Evolutionary conservation across 2,797 vertebrate genomes (phyloP).

Genomic region (Eleutherodactylus coqui): DNA sequence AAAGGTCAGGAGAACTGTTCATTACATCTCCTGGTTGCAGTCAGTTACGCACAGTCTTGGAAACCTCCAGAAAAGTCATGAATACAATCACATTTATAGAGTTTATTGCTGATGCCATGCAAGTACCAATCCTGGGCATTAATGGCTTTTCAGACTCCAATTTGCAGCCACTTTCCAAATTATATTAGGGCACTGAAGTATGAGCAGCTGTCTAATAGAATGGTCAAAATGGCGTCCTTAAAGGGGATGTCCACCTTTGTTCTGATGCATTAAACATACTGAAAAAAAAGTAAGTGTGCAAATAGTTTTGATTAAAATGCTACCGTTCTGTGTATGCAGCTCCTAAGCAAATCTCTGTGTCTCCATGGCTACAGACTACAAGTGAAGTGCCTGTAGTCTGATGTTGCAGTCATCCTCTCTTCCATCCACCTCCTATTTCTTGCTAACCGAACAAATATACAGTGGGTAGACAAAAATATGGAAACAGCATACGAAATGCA

Average conservation of each 20-base stretch:
- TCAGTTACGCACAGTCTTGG: neutral
- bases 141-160: neutral
- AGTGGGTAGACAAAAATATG: too few relatives aligned
- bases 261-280: neutral
- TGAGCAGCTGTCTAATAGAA: neutral
- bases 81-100: neutral
- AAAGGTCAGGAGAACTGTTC: slow-evolving; percentile 48
- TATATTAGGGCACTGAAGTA: neutral
- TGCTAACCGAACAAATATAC: too few relatives aligned
- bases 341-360: neutral
- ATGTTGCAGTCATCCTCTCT: too few relatives aligned
- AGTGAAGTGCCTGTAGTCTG: too few relatives aligned
- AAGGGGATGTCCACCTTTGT: neutral
- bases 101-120: neutral
- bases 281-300: neutral
- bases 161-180: neutral
- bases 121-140: neutral
- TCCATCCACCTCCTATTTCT: too few relatives aligned
- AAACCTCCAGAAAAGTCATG: neutral
- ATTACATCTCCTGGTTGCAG: slow-evolving; percentile 8
- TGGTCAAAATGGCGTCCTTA: neutral
- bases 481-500: too few relatives aligned
- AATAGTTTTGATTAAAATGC: neutral
- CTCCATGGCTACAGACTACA: too few relatives aligned
- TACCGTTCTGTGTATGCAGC: neutral